A percentile compares a stretch with the other conserved stretches of the same genome.
These are phyloP conservation scores for Sapayoa aenigma DNA, from an alignment of 2,113 vertebrate genomes.

Conservation along the genomic window DNA sequence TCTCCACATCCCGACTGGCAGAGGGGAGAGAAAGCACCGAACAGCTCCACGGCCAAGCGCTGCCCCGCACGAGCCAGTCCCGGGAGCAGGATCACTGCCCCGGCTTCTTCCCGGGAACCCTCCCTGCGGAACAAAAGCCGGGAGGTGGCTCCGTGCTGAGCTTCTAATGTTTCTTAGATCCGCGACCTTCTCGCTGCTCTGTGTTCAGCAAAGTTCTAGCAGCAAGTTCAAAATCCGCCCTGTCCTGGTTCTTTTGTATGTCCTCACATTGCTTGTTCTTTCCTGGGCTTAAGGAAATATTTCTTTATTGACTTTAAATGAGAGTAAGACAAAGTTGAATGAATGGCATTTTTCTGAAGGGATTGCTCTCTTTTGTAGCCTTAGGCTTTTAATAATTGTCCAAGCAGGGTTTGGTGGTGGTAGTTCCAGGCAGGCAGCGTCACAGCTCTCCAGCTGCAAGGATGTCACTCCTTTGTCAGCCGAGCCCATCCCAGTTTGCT, in stretches of 20 bases:
- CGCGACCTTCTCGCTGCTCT: background rate
- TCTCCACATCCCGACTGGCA: background rate
- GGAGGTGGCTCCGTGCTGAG: fast-evolving
- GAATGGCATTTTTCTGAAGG: background rate
- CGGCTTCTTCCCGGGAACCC: fast-evolving
- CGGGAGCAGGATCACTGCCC: background rate
- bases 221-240: background rate
- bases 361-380: background rate
- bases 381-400: background rate
- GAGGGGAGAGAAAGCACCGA: fast-evolving
- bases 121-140: background rate
- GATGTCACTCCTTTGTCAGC: background rate
- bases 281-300: background rate
- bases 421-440: fast-evolving
- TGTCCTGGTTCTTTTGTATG: fast-evolving
- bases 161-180: fast-evolving
- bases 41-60: fast-evolving
- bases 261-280: fast-evolving
- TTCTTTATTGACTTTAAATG: background rate
- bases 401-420: background rate
- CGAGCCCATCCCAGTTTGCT: fast-evolving
- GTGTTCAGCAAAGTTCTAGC: background rate
- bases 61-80: fast-evolving
- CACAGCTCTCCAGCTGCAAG: background rate
- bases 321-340: background rate